Evolutionary conservation across 2,888 invertebrate genomes (phyloP).

Genomic region (Apomyelois bistriatella): DNA sequence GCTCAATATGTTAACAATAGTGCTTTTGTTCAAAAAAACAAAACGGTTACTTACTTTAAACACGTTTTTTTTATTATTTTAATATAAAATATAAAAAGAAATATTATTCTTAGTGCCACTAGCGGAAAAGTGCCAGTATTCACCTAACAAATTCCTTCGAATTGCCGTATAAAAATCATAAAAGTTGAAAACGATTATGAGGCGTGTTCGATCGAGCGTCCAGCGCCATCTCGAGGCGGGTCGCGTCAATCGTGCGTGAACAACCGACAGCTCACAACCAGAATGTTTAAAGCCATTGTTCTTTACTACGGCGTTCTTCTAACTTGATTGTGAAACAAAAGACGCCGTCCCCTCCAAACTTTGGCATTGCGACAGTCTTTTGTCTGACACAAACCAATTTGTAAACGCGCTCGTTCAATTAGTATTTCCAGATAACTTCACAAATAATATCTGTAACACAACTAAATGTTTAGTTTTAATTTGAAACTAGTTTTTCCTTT

Average conservation of each 20-base stretch:
- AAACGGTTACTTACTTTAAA: too few species aligned
- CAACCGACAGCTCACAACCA: slow-evolving; percentile 38
- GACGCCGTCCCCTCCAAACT: slow-evolving; percentile 46
- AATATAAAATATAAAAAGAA: too few species aligned
- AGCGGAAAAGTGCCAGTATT: not conserved
- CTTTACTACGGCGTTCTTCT: slow-evolving; percentile 49
- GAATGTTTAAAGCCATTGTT: slow-evolving; percentile 61
- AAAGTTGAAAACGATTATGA: not conserved
- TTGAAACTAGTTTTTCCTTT: too few species aligned
- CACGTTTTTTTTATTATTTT: too few species aligned
- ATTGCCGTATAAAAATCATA: not conserved
- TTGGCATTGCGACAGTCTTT: slow-evolving; percentile 59
- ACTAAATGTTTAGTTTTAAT: too few species aligned
- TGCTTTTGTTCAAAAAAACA: too few species aligned
- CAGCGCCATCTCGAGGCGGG: slow-evolving; percentile 47
- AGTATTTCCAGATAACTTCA: slow-evolving; percentile 11
- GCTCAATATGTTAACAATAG: too few species aligned
- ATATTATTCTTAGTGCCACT: not conserved
- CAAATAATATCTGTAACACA: not conserved
- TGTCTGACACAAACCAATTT: slow-evolving; percentile 55
- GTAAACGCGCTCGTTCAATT: slow-evolving; percentile 33
- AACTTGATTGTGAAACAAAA: slow-evolving; percentile 67
- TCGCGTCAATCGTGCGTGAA: slow-evolving; percentile 60
- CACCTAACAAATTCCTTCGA: not conserved
- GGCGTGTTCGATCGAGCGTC: not conserved